Conservation (phyloP, 2,797 vertebrate genomes). For the Acanthis flammea region DNA sequence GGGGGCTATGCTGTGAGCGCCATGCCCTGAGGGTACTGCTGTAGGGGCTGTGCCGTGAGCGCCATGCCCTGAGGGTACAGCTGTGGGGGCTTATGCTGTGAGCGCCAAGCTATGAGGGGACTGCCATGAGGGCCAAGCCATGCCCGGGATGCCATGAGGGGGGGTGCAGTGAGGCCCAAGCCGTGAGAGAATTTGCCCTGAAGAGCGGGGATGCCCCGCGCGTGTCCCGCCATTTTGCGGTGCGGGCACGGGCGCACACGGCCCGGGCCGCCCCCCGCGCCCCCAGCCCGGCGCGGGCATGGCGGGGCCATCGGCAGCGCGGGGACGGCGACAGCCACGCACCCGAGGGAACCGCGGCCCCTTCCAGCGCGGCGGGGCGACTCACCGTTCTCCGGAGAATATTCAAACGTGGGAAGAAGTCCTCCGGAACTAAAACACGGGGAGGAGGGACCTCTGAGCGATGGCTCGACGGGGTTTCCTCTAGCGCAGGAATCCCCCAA, state of each 20-base stretch:
- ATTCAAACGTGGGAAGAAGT: neutral
- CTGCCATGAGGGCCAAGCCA: neutral
- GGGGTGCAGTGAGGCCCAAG: too few relatives aligned
- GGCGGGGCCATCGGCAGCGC: neutral
- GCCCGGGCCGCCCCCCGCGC: neutral
- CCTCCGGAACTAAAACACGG: neutral
- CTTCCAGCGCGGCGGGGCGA: neutral
- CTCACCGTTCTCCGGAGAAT: conserved; percentile 7
- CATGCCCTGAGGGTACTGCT: too few relatives aligned
- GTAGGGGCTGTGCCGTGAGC: too few relatives aligned
- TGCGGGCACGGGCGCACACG: neutral
- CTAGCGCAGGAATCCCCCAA: neutral
- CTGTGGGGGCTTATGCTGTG: too few relatives aligned
- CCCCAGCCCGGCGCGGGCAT: neutral
- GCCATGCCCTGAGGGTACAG: too few relatives aligned
- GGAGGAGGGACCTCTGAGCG: neutral
- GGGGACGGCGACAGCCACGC: neutral
- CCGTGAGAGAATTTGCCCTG: neutral
- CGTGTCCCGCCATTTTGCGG: neutral
- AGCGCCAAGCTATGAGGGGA: neutral
- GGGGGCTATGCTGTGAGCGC: too few relatives aligned
- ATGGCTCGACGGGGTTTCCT: neutral
- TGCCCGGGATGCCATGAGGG: too few relatives aligned
- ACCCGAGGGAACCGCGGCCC: neutral
- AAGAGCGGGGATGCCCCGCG: neutral